phyloP scores from a whole-genome alignment of 2,888 invertebrate species.

The Chaitophorus viminalis region DNA sequence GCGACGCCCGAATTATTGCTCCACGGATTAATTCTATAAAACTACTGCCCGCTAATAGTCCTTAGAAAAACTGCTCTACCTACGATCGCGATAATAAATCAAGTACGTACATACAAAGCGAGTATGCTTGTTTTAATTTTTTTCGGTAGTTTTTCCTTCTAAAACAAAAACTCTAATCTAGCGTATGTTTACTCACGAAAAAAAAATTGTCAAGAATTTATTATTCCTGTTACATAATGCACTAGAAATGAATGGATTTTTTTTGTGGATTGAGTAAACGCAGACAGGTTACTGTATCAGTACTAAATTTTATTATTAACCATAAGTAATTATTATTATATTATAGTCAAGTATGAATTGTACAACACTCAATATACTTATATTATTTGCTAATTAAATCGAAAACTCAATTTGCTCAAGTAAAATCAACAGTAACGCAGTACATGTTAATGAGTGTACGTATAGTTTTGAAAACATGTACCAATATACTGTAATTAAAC shows the following conservation, averaged over 20 bases:
- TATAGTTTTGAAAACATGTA: not conserved
- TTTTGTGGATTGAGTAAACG: not conserved
- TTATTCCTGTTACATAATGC: too few species aligned
- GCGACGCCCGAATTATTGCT: not conserved
- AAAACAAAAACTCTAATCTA: too few species aligned
- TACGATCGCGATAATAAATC: not conserved
- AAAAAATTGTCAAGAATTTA: too few species aligned
- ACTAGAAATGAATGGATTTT: not conserved
- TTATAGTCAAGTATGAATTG: not conserved
- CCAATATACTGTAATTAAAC: not conserved
- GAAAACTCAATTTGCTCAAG: not conserved
- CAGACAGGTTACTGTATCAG: not conserved
- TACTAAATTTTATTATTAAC: not conserved
- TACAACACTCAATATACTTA: not conserved
- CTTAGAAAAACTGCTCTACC: not conserved
- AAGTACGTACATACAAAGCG: not conserved
- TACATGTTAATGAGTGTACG: not conserved
- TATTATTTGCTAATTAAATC: not conserved
- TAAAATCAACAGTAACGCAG: not conserved
- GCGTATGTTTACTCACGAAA: too few species aligned
- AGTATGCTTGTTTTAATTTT: not conserved
- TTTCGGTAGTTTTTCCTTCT: not conserved
- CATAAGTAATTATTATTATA: not conserved
- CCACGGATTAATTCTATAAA: constrained; percentile 40
- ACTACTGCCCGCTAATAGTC: constrained; percentile 20